phyloP scores from a whole-genome alignment of 1,140 invertebrate species.

The Glossosoma conforme region DNA sequence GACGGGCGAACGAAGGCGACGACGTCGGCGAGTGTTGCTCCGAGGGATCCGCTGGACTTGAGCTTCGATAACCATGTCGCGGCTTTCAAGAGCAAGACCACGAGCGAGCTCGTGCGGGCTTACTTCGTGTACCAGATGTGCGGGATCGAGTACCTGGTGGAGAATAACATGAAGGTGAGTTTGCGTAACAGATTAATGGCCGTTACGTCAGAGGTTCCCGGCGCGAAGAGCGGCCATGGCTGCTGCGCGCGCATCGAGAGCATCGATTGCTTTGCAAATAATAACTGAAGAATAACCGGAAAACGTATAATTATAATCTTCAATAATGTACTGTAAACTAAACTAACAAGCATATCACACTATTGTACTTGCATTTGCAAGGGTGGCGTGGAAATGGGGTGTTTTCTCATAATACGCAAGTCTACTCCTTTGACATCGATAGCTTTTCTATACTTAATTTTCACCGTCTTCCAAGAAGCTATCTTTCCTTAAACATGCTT shows the following conservation, averaged over 20 bases:
- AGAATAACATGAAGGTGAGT: constrained; percentile 90
- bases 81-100: constrained; percentile 92
- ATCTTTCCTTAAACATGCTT: too few relatives aligned
- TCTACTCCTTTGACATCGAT: too few relatives aligned
- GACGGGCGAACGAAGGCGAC: constrained; percentile 28
- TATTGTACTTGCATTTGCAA: too few relatives aligned
- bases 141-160: constrained; percentile 82
- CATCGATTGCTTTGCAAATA: neutral
- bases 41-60: constrained; percentile 78
- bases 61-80: constrained; percentile 77
- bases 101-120: constrained; percentile 85
- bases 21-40: constrained; percentile 38
- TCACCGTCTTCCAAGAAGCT: too few relatives aligned
- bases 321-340: too few relatives aligned
- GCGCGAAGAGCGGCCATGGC: neutral
- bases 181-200: constrained; percentile 20
- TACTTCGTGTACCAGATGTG: constrained; percentile 93
- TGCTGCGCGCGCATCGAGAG: neutral
- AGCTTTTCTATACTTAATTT: too few relatives aligned
- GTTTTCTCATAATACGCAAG: too few relatives aligned
- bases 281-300: too few relatives aligned
- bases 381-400: too few relatives aligned
- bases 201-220: neutral
- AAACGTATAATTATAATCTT: too few relatives aligned
- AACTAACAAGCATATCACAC: too few relatives aligned